phyloP scores from a whole-genome alignment of 2,888 invertebrate genomes.

The Magallana nippona region DNA sequence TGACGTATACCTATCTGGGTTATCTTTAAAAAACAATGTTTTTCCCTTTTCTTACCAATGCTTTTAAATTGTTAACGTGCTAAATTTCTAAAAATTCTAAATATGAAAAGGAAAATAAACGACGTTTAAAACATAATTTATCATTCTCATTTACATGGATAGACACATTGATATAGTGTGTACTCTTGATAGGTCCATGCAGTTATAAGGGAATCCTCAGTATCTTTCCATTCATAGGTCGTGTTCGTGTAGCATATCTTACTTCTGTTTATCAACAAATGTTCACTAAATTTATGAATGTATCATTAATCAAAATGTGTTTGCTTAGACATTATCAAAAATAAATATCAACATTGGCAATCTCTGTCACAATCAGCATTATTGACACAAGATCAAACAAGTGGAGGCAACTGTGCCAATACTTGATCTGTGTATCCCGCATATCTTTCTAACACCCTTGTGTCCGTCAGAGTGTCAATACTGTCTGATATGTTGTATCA shows the following conservation, averaged over 20 bases:
- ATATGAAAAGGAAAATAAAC: not conserved
- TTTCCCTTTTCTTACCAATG: too few relatives aligned
- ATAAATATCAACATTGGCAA: conserved; percentile 17
- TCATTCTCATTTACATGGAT: not conserved
- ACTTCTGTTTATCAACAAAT: not conserved
- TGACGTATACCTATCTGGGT: too few relatives aligned
- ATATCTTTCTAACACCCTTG: conserved; percentile 7
- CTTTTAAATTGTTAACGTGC: too few relatives aligned
- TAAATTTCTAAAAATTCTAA: not conserved
- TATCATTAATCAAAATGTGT: conserved; percentile 18
- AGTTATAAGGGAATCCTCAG: too few relatives aligned
- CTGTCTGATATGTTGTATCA: not conserved
- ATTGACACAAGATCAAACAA: conserved; percentile 27
- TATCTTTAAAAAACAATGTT: too few relatives aligned
- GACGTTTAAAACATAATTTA: not conserved
- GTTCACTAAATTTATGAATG: conserved; percentile 18
- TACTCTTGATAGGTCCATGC: too few relatives aligned
- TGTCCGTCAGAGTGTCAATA: conserved; percentile 11
- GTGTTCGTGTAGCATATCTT: not conserved
- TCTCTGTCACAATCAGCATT: not conserved
- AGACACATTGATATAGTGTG: too few relatives aligned
- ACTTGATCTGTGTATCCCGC: conserved; percentile 19
- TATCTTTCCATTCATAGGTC: not conserved
- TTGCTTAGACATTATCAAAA: conserved; percentile 24
- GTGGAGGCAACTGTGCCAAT: not conserved